These are phyloP conservation scores for Eidolon helvum DNA, from an alignment of 2,113 vertebrate species.

Conservation along the genomic window DNA sequence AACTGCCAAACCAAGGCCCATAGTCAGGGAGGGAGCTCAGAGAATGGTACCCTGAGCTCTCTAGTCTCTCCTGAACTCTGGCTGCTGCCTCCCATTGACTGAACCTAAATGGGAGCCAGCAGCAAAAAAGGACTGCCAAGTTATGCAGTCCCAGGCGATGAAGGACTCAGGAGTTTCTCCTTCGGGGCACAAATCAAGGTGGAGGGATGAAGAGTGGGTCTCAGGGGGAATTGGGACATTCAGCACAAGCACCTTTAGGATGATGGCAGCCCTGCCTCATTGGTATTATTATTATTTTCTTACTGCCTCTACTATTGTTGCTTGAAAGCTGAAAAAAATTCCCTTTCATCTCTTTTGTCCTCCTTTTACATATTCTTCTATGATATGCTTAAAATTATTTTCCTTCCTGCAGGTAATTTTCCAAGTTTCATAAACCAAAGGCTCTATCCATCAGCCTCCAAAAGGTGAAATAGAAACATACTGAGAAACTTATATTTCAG, in stretches of 20 bases:
- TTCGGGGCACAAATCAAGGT: neutral
- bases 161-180: neutral
- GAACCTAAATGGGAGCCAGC: neutral
- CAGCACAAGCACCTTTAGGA: neutral
- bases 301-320: neutral
- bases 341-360: neutral
- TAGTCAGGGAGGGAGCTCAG: neutral
- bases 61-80: neutral
- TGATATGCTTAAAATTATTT: neutral
- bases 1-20: neutral
- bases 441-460: neutral
- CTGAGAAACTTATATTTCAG: neutral
- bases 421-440: neutral
- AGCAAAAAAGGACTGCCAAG: too few relatives aligned
- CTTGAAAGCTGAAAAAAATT: neutral
- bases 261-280: neutral
- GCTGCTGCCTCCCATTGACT: neutral
- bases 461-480: neutral
- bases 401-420: neutral
- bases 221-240: neutral
- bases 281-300: neutral
- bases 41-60: neutral
- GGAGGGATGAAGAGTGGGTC: neutral
- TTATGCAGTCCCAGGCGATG: neutral
- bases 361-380: neutral